Evolutionary conservation across 2,797 vertebrate species (phyloP).

Genomic region (Karalla daura): DNA sequence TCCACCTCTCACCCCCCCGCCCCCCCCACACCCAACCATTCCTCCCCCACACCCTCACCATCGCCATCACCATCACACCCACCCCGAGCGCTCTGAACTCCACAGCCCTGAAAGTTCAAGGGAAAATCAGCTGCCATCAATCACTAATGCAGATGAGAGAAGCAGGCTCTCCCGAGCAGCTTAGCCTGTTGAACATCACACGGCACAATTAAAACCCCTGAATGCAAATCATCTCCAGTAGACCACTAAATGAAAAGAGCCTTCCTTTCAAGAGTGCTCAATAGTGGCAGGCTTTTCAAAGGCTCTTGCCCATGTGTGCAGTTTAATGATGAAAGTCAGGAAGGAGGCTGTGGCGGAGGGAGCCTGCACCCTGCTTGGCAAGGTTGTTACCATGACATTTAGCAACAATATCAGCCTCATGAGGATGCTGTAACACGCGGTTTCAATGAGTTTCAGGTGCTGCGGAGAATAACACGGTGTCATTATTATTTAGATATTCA

Average conservation of each 20-base stretch:
- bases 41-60: neutral
- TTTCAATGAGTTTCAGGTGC: slow-evolving; percentile 34
- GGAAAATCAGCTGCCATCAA: slow-evolving; percentile 73
- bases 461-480: slow-evolving; percentile 26
- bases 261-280: slow-evolving; percentile 68
- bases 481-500: slow-evolving; percentile 38
- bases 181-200: slow-evolving; percentile 78
- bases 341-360: slow-evolving; percentile 51
- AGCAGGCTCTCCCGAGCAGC: slow-evolving; percentile 60
- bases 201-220: slow-evolving; percentile 72
- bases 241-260: slow-evolving; percentile 72
- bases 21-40: neutral
- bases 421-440: slow-evolving; percentile 31
- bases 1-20: neutral
- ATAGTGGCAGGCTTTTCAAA: slow-evolving; percentile 65
- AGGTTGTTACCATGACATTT: slow-evolving; percentile 70
- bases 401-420: slow-evolving; percentile 35
- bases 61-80: slow-evolving; percentile 18
- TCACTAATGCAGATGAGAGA: slow-evolving; percentile 74
- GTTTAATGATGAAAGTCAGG: slow-evolving; percentile 75
- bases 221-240: slow-evolving; percentile 77
- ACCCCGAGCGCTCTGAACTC: slow-evolving; percentile 59
- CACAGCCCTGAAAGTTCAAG: slow-evolving; percentile 68
- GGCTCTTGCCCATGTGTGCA: slow-evolving; percentile 59
- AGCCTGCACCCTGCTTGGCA: slow-evolving; percentile 42